These are phyloP conservation scores for Channa striata DNA, from an alignment of 2,797 vertebrate genomes.

Conservation along the genomic window DNA sequence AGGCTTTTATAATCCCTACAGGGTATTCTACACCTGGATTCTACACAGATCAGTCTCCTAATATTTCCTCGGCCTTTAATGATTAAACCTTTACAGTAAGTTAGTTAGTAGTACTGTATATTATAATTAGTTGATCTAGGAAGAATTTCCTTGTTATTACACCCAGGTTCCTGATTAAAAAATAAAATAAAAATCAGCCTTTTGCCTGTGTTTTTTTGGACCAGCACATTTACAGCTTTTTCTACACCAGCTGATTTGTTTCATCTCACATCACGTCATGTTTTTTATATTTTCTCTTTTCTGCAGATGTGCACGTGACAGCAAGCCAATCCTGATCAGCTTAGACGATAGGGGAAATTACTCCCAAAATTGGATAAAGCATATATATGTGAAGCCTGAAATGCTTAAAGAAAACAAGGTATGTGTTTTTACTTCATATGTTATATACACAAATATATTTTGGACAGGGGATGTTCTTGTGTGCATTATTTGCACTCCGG, in stretches of 20 bases:
- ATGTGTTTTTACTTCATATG: constrained; percentile 41
- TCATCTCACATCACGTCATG: constrained; percentile 1
- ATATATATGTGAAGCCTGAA: constrained; percentile 68
- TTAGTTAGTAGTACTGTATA: not conserved
- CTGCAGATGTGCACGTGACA: constrained; percentile 71
- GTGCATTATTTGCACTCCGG: no score
- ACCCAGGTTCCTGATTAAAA: not conserved
- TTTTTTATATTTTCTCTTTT: constrained; percentile 37
- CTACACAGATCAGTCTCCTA: constrained; percentile 12
- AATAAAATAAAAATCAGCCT: constrained; percentile 1
- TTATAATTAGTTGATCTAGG: not conserved
- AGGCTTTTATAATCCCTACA: constrained; percentile 44
- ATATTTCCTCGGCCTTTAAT: constrained; percentile 13
- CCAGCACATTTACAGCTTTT: not conserved
- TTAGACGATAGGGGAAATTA: constrained; percentile 26
- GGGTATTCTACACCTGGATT: constrained; percentile 22
- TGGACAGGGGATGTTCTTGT: not conserved
- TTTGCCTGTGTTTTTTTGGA: constrained; percentile 1
- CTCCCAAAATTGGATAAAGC: constrained; percentile 81
- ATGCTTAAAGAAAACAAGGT: constrained; percentile 86
- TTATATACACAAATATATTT: constrained; percentile 2
- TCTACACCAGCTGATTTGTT: not conserved
- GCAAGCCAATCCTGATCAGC: constrained; percentile 52
- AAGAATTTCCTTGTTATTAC: not conserved
- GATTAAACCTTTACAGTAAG: constrained; percentile 5